A percentile compares a stretch with the other conserved stretches of the same genome.
These are phyloP conservation scores for Blastobasis adustella DNA, from an alignment of 2,888 invertebrate genomes.

Conservation along the genomic window DNA sequence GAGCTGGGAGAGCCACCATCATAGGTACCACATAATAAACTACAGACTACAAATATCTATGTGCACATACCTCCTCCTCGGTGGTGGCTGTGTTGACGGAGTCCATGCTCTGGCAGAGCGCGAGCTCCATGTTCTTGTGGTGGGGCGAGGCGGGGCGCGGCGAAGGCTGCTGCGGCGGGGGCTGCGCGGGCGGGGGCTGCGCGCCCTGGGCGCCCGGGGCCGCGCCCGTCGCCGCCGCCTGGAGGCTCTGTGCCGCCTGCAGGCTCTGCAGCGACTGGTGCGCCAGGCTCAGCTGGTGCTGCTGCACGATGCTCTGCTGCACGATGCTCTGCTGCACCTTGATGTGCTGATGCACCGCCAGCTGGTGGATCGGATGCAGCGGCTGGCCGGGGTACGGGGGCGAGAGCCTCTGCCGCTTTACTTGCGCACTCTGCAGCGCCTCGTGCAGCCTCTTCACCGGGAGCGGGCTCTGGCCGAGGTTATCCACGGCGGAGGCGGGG, in stretches of 20 bases:
- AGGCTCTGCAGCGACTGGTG: conserved; percentile 62
- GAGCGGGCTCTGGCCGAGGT: conserved; percentile 72
- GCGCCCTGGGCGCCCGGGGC: conserved; percentile 54
- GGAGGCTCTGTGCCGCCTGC: conserved; percentile 51
- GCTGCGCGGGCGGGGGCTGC: conserved; percentile 58
- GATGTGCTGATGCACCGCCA: conserved; percentile 66
- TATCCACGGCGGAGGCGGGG: conserved; percentile 73
- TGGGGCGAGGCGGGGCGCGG: conserved; percentile 58
- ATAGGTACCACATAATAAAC: too few relatives aligned
- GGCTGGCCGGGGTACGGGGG: conserved; percentile 69
- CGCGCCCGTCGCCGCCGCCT: conserved; percentile 52
- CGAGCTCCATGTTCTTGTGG: conserved; percentile 76
- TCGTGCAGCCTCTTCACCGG: conserved; percentile 77
- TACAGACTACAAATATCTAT: too few relatives aligned
- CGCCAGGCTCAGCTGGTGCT: conserved; percentile 65
- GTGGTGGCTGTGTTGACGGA: conserved; percentile 96
- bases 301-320: conserved; percentile 68
- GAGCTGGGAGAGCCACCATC: too few relatives aligned
- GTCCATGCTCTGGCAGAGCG: conserved; percentile 97
- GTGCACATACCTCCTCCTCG: conserved; percentile 93
- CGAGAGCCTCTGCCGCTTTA: conserved; percentile 77
- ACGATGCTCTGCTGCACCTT: conserved; percentile 68
- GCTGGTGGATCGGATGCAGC: conserved; percentile 63
- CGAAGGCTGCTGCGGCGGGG: conserved; percentile 64
- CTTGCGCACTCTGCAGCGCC: conserved; percentile 75